Base-by-base conservation (phyloP, 2,888 invertebrate genomes). In the Euproctis similis region DNA sequence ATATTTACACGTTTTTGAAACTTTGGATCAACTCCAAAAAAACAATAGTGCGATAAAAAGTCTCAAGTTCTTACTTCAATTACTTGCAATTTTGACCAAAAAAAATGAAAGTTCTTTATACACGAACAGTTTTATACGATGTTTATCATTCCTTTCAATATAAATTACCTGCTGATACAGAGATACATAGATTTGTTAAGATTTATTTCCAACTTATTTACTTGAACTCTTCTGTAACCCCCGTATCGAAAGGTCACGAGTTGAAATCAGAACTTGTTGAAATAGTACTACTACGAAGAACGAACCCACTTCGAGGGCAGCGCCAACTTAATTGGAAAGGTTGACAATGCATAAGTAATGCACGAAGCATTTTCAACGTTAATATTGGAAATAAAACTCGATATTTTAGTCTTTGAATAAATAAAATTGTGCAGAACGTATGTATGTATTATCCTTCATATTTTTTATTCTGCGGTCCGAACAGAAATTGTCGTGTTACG, bases 311-410 rank as follows among this genome's bases (percentile, higher is more conserved):
- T 24, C 23, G n/a, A 31, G 42, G 34, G 30, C 19, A 12, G 28
- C 36, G 30, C 27, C 12, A 22, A n/a, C 39, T 31, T 39, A 46
- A 50, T 50, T 48, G 47, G 30, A 20, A 14, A 34, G 30, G 39
- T 28, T 48, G 51, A 51, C 48, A 51, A 44, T 27, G 34, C 47
- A 50, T 41, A 47, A 44, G 21, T 51, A 42, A 43, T 46, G 40
- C 47, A 51, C 39, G 25, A 43, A 31, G 35, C 30, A 41, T 39
- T 33, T 20, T 31, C 28, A n/a, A 29, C 6, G 36, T 34, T 39
- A 28, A 34, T 31, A 34, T 28, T 24, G 24, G 12, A 24, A 35
- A 29, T 34, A 31, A 25, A 20, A 27, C 27, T 24, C 17, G 17
- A 36, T 27, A 44, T 32, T 34, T 20, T 22, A 28, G 21, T 17